Percentiles rank a stretch among this genome's conserved stretches.
phyloP scores from a whole-genome alignment of 2,797 vertebrate species.

The Gymnothorax javanicus region DNA sequence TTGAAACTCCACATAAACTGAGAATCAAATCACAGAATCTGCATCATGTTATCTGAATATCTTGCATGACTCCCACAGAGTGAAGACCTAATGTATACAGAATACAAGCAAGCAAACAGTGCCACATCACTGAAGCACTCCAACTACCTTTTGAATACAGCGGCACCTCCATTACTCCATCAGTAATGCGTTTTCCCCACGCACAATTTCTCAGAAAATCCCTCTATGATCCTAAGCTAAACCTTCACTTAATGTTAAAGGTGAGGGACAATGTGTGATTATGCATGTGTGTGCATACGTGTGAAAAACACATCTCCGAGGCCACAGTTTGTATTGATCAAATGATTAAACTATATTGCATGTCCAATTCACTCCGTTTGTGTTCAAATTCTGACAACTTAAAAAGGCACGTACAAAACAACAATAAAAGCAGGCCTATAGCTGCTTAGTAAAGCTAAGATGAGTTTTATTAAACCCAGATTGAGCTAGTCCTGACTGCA shows the following conservation, averaged over 20 bases:
- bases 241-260: too few species aligned
- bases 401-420: neutral
- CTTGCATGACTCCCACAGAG: neutral
- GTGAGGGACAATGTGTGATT: neutral
- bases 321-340: neutral
- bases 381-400: neutral
- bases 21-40: neutral
- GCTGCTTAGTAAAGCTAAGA: too few species aligned
- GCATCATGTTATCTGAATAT: neutral
- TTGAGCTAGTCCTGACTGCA: neutral
- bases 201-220: neutral
- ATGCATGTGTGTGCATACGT: neutral
- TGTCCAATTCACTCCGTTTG: neutral
- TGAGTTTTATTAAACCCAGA: neutral
- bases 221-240: neutral
- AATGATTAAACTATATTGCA: neutral
- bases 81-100: neutral
- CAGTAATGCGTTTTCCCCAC: neutral
- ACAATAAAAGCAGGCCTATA: too few species aligned
- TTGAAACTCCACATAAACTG: neutral
- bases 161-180: neutral
- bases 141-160: neutral
- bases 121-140: neutral
- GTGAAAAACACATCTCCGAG: neutral
- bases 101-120: neutral